Conservation (phyloP, 2,113 vertebrate species). For the Cyprinus carpio region DNA sequence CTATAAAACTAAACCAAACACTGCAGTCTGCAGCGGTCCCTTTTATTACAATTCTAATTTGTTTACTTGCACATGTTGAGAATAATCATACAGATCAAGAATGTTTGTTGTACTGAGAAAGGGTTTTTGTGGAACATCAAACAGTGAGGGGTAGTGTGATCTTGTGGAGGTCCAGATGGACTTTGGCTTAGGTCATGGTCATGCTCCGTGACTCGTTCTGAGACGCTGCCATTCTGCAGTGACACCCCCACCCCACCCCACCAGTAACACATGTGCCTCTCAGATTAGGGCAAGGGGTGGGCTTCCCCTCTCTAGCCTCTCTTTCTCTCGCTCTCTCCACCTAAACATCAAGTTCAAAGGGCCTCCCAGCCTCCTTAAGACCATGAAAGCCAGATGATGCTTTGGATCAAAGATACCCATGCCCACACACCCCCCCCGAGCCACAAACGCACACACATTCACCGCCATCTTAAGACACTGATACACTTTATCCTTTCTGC, state of each 20-base stretch:
- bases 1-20: slow-evolving; percentile 10
- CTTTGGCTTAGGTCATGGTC: slow-evolving; percentile 41
- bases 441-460: slow-evolving; percentile 68
- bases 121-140: slow-evolving; percentile 26
- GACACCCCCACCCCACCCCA: slow-evolving; percentile 52
- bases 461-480: slow-evolving; percentile 74
- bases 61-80: slow-evolving; percentile 38
- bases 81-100: slow-evolving; percentile 29
- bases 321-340: slow-evolving; percentile 72
- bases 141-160: slow-evolving; percentile 33
- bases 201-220: slow-evolving; percentile 29
- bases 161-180: slow-evolving; percentile 28
- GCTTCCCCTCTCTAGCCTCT: slow-evolving; percentile 63
- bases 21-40: background rate
- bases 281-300: slow-evolving; percentile 70
- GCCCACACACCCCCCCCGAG: slow-evolving; percentile 27
- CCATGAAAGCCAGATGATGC: slow-evolving; percentile 82
- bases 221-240: slow-evolving; percentile 37
- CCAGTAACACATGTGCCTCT: slow-evolving; percentile 72
- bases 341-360: slow-evolving; percentile 80
- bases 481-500: slow-evolving; percentile 72
- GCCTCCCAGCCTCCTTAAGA: slow-evolving; percentile 77
- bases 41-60: slow-evolving; percentile 21
- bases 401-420: slow-evolving; percentile 74
- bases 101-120: slow-evolving; percentile 29